These are phyloP conservation scores for Drosophila stalkeri DNA, from an alignment of 2,888 invertebrate species.

Conservation along the genomic window DNA sequence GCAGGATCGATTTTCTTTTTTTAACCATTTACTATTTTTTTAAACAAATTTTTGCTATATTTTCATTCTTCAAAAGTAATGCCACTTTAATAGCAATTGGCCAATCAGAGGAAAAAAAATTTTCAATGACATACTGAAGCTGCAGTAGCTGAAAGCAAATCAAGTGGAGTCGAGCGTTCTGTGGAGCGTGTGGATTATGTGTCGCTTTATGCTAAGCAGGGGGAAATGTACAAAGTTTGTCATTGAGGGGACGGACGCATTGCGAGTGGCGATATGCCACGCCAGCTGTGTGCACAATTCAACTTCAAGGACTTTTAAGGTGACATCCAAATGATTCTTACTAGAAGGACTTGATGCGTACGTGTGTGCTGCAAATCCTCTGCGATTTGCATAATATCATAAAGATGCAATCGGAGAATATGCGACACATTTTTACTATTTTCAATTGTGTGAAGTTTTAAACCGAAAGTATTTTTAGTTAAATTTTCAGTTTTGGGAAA, in stretches of 20 bases:
- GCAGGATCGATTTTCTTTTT: slow-evolving; percentile 48
- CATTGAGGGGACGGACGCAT: background rate
- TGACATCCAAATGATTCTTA: slow-evolving; percentile 37
- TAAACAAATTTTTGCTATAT: background rate
- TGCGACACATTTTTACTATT: slow-evolving; percentile 7
- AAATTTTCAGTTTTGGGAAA: background rate
- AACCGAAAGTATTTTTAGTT: too few species aligned
- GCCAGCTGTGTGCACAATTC: slow-evolving; percentile 31
- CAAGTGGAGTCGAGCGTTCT: slow-evolving; percentile 47
- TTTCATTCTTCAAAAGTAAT: slow-evolving; percentile 6
- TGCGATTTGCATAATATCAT: slow-evolving; percentile 50
- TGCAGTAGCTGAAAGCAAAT: slow-evolving; percentile 43
- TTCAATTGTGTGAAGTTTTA: background rate
- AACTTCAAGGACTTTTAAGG: slow-evolving; percentile 54
- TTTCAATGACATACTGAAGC: slow-evolving; percentile 21
- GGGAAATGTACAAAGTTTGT: slow-evolving; percentile 8
- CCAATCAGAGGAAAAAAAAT: background rate
- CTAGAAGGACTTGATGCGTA: slow-evolving; percentile 23
- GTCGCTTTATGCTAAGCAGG: slow-evolving; percentile 53
- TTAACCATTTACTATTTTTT: background rate
- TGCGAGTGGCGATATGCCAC: background rate
- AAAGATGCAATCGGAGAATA: slow-evolving; percentile 20
- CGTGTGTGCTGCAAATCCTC: slow-evolving; percentile 10
- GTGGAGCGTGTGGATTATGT: slow-evolving; percentile 55
- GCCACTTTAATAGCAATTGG: background rate